Evolutionary conservation across 2,797 vertebrate species (phyloP).

Genomic region (Ataeniobius toweri): DNA sequence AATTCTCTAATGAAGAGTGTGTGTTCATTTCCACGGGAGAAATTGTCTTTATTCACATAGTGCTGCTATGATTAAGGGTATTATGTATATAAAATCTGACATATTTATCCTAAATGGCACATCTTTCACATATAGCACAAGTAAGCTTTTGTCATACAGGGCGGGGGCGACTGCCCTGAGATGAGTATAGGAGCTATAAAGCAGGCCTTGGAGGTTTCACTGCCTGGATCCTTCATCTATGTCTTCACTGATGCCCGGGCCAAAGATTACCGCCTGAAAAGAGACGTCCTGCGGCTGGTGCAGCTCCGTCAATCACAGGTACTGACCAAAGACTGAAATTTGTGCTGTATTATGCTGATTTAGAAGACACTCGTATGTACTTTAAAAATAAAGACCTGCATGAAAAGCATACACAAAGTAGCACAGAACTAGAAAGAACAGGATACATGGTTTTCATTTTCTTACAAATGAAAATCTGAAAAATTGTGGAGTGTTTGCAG

Average conservation of each 20-base stretch:
- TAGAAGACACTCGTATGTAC: not conserved
- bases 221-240: conserved; percentile 91
- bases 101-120: not conserved
- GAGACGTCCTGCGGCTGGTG: conserved; percentile 88
- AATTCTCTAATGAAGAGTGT: conserved; percentile 4
- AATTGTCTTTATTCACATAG: not conserved
- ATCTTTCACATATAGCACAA: not conserved
- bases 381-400: not conserved
- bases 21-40: not conserved
- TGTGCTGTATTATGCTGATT: not conserved
- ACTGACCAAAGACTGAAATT: not conserved
- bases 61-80: conserved; percentile 5
- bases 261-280: conserved; percentile 90
- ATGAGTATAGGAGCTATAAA: conserved; percentile 95
- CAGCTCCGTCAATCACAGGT: conserved; percentile 95
- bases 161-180: conserved; percentile 95
- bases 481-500: not conserved
- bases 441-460: not conserved
- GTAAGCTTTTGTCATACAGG: conserved; percentile 73
- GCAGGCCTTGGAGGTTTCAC: conserved; percentile 88
- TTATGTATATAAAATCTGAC: not conserved
- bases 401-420: not conserved
- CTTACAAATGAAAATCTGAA: not conserved
- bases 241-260: conserved; percentile 95
- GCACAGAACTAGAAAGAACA: not conserved